Conservation (phyloP, 2,113 vertebrate species). For the Phyllopteryx taeniolatus region DNA sequence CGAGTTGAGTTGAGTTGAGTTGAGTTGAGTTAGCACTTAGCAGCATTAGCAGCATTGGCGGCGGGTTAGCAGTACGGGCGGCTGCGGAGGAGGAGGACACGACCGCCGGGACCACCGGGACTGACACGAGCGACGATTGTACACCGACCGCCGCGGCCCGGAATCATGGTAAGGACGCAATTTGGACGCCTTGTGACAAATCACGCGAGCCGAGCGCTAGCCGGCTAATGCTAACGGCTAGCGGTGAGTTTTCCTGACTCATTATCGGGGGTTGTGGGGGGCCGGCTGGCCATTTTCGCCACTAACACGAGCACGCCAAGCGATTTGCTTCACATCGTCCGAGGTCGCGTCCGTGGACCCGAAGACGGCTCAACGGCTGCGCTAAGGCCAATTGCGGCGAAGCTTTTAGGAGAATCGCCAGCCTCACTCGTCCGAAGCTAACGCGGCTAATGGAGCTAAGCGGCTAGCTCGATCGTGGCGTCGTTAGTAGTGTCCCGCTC, state of each 20-base stretch:
- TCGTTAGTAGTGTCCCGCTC: slow-evolving; percentile 31
- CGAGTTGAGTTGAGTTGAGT: slow-evolving; percentile 10
- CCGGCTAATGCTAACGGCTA: slow-evolving; percentile 58
- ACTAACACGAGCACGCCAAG: slow-evolving; percentile 24
- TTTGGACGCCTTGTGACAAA: neutral
- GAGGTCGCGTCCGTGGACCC: neutral
- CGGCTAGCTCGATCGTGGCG: slow-evolving; percentile 46
- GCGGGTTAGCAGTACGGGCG: slow-evolving; percentile 3
- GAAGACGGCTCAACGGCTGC: too few relatives aligned
- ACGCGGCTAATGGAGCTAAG: slow-evolving; percentile 44
- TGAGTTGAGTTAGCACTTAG: slow-evolving; percentile 55
- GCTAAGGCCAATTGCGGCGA: neutral
- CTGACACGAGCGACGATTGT: neutral
- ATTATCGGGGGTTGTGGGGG: slow-evolving; percentile 50
- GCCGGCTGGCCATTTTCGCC: slow-evolving; percentile 66
- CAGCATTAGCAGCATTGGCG: slow-evolving; percentile 36
- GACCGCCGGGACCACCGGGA: neutral
- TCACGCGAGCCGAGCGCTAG: slow-evolving; percentile 31
- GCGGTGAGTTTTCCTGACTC: slow-evolving; percentile 70
- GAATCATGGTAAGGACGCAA: slow-evolving; percentile 56
- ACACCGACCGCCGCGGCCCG: slow-evolving; percentile 23
- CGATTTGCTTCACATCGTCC: neutral
- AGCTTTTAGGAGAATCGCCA: neutral
- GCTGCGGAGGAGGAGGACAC: neutral
- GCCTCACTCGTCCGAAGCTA: slow-evolving; percentile 32